Evolutionary conservation across 2,113 vertebrate species (phyloP), one percentile per base, ranked within the genome.

Genomic region (Kryptolebias marmoratus): DNA sequence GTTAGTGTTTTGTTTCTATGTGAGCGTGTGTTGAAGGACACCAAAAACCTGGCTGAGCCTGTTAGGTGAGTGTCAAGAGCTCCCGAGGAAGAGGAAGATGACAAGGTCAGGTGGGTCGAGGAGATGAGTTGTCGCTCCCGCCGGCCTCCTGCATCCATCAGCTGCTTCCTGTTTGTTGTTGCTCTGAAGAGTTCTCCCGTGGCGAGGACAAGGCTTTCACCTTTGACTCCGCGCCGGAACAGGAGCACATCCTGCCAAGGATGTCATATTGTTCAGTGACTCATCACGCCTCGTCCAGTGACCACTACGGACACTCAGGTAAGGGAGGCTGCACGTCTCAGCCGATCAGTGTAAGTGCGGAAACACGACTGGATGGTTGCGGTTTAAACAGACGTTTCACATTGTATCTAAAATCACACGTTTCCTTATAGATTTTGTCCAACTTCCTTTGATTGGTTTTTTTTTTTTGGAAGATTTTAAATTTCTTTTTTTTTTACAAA

Each of bases 91-190:
- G 66, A 85, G 81, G 88, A 91, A 87, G 79, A 91, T 79, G 81
- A 68, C 75, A 68, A 73, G 88, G 87, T 90, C 82, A 91, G 91
- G 87, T 83, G 61, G 61, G 44, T 75, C 2, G 7, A 39, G 55
- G 74, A 88, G 84, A 87, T 87, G 88, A 86, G 76, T 76, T 30
- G 18, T 61, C 36, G 59, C 64, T 78, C 62, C 48, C 32, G 30
- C 62, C 15, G 27, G 28, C 63, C 50, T 66, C 56, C 14, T 69
- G 39, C 45, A 82, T 89, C 87, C 45, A 82, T 89, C 87, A 90
- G 85, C 91, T 91, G 87, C 89, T 93, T 94, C 92, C 93, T 92
- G 92, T 93, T 94, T 94, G 88, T 82, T 85, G 87, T 91, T 78
- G 44, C 57, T 0, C 58, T 18, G 36, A 50, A 48, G 55, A 80